Evolutionary conservation across 2,888 invertebrate species (phyloP), one percentile per base, ranked within the genome.

Genomic region (Leptothorax acervorum): DNA sequence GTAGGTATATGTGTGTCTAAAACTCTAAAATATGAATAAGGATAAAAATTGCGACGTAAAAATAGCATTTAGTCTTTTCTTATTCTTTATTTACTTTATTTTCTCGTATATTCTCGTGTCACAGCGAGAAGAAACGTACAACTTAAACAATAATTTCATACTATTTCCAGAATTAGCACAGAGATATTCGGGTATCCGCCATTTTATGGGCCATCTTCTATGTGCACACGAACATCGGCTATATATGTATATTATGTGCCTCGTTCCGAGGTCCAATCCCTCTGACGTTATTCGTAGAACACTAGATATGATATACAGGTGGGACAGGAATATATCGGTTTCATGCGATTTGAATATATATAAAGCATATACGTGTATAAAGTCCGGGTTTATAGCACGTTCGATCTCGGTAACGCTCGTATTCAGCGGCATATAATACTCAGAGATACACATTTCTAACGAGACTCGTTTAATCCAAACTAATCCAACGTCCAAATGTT

Each of bases 331-430:
- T 89, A 87, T 87, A 89, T 89, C 85, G 89, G 73, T 68, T 85
- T 70, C 78, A 78, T 62, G 73, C 74, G 48, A 89, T 89, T 89
- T 89, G 79, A 87, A 89, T 89, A 83, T 74, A 89, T 83, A 82
- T 55, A 89, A 86, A 79, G 82, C 79, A 42, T 75, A 74, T 45
- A 81, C 55, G 55, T 78, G 62, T 78, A 68, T 82, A 74, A 78
- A 83, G 63, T 84, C 88, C 57, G 70, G 82, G 86, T 89, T 85
- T 87, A 84, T 39, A 35, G 39, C 85, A 79, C 86, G 81, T 82
- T 85, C 74, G 82, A 70, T 81, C 73, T 53, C 48, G 65, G 60
- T 42, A 63, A 57, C 57, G 79, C 57, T 78, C 84, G 85, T 60
- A 68, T 84, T 81, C 57, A 62, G 23, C 55, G 78, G 82, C 60